A percentile compares a stretch with the other conserved stretches of the same genome.
Evolutionary conservation across 1,140 invertebrate species (phyloP).

Genomic region (Lamellibrachia luymesi): DNA sequence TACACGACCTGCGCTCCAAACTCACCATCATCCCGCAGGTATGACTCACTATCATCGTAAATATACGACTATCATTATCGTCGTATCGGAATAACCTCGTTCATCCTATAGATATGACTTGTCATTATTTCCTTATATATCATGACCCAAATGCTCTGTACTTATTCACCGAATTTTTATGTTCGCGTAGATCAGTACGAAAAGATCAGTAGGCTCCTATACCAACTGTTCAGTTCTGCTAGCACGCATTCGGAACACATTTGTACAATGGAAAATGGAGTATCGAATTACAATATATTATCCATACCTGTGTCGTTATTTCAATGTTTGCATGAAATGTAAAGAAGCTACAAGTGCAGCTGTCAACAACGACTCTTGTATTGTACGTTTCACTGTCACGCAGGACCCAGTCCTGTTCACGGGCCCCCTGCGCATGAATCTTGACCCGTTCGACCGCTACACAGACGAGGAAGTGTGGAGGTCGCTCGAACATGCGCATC

Average conservation of each 20-base stretch:
- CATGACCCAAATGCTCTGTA: too few species aligned
- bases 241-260: too few species aligned
- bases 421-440: constrained; percentile 44
- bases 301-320: not conserved
- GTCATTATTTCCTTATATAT: too few species aligned
- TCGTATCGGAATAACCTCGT: not conserved
- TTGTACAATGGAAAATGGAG: too few species aligned
- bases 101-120: too few species aligned
- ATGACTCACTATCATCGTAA: constrained; percentile 19
- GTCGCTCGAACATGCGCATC: constrained; percentile 43
- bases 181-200: too few species aligned
- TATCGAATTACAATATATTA: not conserved
- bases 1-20: constrained; percentile 70
- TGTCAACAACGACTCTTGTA: not conserved
- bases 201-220: too few species aligned
- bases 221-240: too few species aligned
- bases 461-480: constrained; percentile 46
- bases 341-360: not conserved
- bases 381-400: not conserved
- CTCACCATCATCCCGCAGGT: constrained; percentile 86
- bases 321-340: not conserved
- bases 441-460: constrained; percentile 48
- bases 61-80: not conserved
- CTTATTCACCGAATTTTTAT: too few species aligned
- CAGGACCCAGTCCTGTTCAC: constrained; percentile 50